A percentile compares a stretch with the other conserved stretches of the same genome.
These are phyloP conservation scores for Eupithecia insigniata DNA, from an alignment of 2,888 invertebrate species.

Conservation along the genomic window DNA sequence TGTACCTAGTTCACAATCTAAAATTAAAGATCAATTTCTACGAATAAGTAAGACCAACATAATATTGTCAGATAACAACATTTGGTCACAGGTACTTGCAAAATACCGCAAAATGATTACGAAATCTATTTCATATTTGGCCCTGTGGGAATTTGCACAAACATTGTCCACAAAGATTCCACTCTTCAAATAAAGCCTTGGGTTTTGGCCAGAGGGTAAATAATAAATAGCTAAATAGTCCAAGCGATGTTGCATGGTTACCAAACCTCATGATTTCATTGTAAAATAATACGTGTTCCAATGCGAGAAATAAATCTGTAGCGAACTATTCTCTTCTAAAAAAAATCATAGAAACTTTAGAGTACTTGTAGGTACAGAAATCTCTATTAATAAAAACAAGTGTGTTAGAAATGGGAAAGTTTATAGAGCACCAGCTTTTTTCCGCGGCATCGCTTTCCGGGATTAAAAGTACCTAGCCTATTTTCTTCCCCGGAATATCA, in stretches of 20 bases:
- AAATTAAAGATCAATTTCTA: background rate
- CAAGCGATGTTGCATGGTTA: background rate
- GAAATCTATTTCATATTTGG: conserved; percentile 25
- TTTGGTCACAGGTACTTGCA: background rate
- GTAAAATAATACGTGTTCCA: background rate
- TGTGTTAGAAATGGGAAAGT: too few relatives aligned
- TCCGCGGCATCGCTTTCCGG: too few relatives aligned
- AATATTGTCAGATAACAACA: background rate
- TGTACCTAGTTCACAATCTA: background rate
- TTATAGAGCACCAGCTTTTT: too few relatives aligned
- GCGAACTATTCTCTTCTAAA: too few relatives aligned
- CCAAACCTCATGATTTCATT: background rate
- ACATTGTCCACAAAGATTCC: conserved; percentile 41
- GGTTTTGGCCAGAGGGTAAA: conserved; percentile 60
- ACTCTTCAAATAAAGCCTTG: conserved; percentile 43
- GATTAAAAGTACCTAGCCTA: too few relatives aligned
- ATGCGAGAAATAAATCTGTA: background rate
- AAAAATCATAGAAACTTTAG: too few relatives aligned
- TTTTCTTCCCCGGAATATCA: too few relatives aligned
- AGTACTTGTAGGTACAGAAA: too few relatives aligned
- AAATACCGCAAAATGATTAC: conserved; percentile 17
- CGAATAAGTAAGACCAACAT: background rate
- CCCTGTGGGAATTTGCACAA: conserved; percentile 24
- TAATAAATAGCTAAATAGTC: conserved; percentile 56
- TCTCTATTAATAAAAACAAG: too few relatives aligned